These are phyloP conservation scores for Schizothorax lantsangensis DNA, from an alignment of 2,797 vertebrate genomes.

Conservation along the genomic window DNA sequence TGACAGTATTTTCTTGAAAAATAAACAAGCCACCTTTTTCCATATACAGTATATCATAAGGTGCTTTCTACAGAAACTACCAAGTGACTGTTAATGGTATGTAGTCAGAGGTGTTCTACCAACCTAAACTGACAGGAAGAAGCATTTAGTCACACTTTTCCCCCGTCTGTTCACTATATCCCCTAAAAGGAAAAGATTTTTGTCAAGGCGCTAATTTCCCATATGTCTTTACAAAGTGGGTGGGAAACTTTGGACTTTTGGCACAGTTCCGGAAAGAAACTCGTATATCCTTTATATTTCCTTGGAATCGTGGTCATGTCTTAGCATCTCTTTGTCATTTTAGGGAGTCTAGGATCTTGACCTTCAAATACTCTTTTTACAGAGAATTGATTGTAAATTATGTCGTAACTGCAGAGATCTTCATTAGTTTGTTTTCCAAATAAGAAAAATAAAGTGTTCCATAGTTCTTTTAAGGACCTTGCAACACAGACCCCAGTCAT, in stretches of 20 bases:
- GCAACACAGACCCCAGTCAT: background rate
- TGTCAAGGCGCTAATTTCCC: constrained; percentile 54
- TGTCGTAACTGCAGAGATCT: too few species aligned
- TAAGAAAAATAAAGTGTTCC: background rate
- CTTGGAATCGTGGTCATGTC: background rate
- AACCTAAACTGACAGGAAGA: constrained; percentile 50
- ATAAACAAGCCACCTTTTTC: background rate
- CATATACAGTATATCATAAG: background rate
- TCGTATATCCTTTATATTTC: background rate
- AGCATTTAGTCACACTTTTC: constrained; percentile 62
- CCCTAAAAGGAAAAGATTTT: constrained; percentile 56
- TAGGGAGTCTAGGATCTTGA: background rate
- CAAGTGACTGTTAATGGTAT: constrained; percentile 44
- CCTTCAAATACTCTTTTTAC: too few species aligned
- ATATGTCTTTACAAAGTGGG: constrained; percentile 47
- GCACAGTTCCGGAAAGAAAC: background rate
- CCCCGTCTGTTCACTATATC: constrained; percentile 42
- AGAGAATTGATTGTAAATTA: too few species aligned
- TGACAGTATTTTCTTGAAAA: background rate
- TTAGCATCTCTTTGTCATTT: background rate
- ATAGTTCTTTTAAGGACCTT: background rate
- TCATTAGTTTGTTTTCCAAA: background rate
- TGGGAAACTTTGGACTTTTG: constrained; percentile 36
- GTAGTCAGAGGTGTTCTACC: constrained; percentile 19
- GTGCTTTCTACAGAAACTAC: constrained; percentile 12